Evolutionary conservation across 2,113 vertebrate species (phyloP).

Genomic region (Campylomormyrus numenius): DNA sequence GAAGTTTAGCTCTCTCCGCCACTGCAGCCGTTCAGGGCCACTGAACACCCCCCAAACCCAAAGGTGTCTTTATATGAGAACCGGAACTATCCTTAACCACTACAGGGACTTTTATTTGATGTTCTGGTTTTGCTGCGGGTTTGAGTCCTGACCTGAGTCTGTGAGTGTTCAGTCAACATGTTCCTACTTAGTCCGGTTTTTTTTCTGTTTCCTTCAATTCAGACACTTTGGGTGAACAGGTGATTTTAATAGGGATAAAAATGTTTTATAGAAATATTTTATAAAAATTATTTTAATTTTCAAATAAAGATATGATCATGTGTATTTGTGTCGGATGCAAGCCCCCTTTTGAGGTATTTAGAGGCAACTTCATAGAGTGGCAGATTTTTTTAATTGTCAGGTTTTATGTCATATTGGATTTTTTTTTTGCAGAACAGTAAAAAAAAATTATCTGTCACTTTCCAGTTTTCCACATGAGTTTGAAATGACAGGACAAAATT

Average conservation of each 20-base stretch:
- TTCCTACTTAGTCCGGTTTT: neutral
- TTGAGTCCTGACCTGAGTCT: neutral
- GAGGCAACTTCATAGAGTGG: neutral
- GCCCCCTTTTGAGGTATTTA: neutral
- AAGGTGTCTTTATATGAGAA: neutral
- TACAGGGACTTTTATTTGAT: neutral
- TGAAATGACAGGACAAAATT: neutral
- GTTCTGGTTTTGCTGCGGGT: neutral
- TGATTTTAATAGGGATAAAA: neutral
- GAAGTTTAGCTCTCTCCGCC: neutral
- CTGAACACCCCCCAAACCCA: neutral
- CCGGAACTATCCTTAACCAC: neutral
- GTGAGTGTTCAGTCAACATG: neutral
- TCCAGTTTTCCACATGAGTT: neutral
- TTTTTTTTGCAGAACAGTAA: neutral
- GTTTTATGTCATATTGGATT: neutral
- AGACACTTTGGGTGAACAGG: neutral
- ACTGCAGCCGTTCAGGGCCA: neutral
- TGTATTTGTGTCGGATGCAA: neutral
- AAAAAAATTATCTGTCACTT: neutral
- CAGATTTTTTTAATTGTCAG: neutral
- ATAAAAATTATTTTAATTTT: neutral
- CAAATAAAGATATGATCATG: neutral
- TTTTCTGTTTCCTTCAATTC: neutral
- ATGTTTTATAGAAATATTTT: neutral